Conservation (phyloP, 30 jellyfish, hydroid and myxozoan species). For the Pseudorhiza aurosa region DNA sequence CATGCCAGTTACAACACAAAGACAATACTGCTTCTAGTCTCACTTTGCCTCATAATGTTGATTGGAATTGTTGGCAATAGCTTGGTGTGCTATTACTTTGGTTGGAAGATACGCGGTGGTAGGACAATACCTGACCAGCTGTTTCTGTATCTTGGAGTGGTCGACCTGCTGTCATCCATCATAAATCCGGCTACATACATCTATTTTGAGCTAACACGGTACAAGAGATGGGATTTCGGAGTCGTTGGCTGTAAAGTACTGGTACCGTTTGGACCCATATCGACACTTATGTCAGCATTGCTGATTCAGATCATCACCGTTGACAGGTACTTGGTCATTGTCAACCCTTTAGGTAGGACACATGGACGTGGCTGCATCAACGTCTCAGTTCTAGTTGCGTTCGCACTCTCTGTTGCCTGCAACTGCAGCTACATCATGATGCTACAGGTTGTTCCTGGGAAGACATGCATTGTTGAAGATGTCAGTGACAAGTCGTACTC, state of each 20-base stretch:
- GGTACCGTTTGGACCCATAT: constrained; percentile 75
- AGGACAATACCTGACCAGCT: constrained; percentile 87
- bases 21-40: background rate
- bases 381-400: constrained; percentile 30
- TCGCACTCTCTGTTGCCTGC: constrained; percentile 37
- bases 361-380: constrained; percentile 45
- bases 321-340: constrained; percentile 85
- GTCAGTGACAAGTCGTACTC: constrained; percentile 47
- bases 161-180: constrained; percentile 80
- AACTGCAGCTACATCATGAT: constrained; percentile 53
- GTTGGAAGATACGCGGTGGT: constrained; percentile 41
- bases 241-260: constrained; percentile 81
- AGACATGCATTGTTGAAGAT: constrained; percentile 43
- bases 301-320: constrained; percentile 75
- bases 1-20: background rate
- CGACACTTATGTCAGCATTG: constrained; percentile 81
- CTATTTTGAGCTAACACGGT: constrained; percentile 70
- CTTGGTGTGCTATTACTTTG: constrained; percentile 73
- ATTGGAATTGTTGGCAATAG: constrained; percentile 90
- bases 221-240: constrained; percentile 84
- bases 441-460: background rate
- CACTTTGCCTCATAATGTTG: constrained; percentile 53
- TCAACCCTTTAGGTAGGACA: constrained; percentile 76
- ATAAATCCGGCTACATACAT: constrained; percentile 75
- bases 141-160: constrained; percentile 72